phyloP scores from a whole-genome alignment of 2,888 invertebrate species.

The Mechanitis mazaeus region DNA sequence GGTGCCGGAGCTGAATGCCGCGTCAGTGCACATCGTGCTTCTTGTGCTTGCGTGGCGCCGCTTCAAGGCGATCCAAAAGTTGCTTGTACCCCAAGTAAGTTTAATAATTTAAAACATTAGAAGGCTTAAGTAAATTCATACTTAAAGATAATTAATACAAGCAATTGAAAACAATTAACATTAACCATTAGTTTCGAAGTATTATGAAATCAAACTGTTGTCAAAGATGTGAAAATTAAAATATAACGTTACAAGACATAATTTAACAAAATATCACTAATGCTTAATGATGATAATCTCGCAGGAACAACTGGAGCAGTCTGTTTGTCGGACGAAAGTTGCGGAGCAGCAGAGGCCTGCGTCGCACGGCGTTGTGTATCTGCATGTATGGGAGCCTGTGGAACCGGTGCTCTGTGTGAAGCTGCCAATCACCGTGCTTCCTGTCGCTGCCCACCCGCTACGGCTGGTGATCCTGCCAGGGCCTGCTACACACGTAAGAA shows the following conservation, averaged over 20 bases:
- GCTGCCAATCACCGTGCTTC: conserved; percentile 86
- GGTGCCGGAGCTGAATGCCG: conserved; percentile 87
- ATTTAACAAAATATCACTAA: too few species aligned
- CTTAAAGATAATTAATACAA: too few species aligned
- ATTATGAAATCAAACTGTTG: too few species aligned
- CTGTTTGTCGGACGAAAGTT: conserved; percentile 85
- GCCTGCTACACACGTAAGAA: conserved; percentile 90
- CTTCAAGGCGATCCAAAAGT: conserved; percentile 88
- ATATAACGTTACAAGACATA: too few species aligned
- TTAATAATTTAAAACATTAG: not conserved
- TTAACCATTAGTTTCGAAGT: too few species aligned
- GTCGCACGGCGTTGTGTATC: conserved; percentile 87
- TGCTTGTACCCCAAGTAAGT: conserved; percentile 79
- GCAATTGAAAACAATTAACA: too few species aligned
- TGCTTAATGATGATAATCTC: not conserved
- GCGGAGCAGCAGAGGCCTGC: conserved; percentile 86
- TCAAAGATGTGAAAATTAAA: too few species aligned
- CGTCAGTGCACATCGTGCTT: conserved; percentile 84
- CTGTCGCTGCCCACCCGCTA: conserved; percentile 89
- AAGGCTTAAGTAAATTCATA: too few species aligned
- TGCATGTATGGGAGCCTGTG: conserved; percentile 90
- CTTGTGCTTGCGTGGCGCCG: conserved; percentile 85
- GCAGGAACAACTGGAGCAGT: conserved; percentile 73
- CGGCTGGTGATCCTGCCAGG: conserved; percentile 91
- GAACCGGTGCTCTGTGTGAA: conserved; percentile 86